Conservation (phyloP, 2,797 vertebrate genomes). For the Mareca penelope region DNA sequence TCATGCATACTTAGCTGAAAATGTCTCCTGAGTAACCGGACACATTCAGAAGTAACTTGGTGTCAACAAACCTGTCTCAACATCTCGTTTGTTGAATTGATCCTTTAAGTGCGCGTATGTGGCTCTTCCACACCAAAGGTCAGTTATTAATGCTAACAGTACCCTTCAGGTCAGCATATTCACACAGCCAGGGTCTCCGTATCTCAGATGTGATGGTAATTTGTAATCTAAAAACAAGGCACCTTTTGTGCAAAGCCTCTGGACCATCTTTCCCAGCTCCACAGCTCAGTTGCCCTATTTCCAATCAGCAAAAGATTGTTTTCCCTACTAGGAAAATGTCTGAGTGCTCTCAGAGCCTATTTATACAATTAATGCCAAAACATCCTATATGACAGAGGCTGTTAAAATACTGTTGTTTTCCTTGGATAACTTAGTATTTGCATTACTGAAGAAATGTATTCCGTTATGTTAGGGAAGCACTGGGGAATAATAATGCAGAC, state of each 20-base stretch:
- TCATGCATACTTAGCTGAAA: neutral
- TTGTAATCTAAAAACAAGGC: neutral
- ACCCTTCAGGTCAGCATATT: neutral
- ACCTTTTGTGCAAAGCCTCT: neutral
- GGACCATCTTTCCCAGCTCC: neutral
- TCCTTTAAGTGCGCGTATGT: neutral
- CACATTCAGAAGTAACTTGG: neutral
- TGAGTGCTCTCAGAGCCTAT: neutral
- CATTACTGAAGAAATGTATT: neutral
- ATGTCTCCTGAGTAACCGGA: neutral
- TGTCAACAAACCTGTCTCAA: neutral
- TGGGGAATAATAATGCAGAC: neutral
- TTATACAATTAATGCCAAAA: neutral
- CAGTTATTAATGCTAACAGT: neutral
- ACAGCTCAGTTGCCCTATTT: neutral
- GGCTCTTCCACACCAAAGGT: neutral
- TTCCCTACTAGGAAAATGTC: neutral
- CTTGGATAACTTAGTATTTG: slow-evolving; percentile 19
- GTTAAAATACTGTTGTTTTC: neutral
- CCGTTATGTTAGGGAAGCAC: neutral
- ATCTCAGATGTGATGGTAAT: neutral
- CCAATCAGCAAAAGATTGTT: neutral
- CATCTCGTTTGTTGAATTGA: neutral
- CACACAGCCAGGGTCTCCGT: neutral
- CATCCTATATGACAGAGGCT: neutral